Conservation (phyloP, 30 jellyfish, hydroid and myxozoan species). For the Sanderia malayensis region DNA sequence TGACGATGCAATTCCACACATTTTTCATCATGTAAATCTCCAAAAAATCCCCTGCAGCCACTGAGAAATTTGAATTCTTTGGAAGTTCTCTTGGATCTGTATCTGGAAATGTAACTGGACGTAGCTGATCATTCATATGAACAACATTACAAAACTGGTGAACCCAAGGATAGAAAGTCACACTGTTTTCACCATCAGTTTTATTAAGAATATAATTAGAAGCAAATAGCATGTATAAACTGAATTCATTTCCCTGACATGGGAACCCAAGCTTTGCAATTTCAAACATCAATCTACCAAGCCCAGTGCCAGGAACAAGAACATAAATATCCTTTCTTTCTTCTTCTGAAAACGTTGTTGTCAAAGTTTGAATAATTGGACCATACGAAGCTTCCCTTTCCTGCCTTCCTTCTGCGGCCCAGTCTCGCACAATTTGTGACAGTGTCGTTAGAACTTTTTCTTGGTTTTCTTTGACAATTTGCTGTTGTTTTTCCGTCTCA, state of each 20-base stretch:
- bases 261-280: slow-evolving; percentile 79
- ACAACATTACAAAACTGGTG: slow-evolving; percentile 83
- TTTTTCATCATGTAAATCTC: slow-evolving; percentile 66
- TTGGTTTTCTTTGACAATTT: slow-evolving; percentile 59
- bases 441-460: slow-evolving; percentile 90
- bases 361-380: slow-evolving; percentile 68
- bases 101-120: slow-evolving; percentile 89
- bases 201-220: slow-evolving; percentile 77
- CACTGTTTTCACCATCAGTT: slow-evolving; percentile 19
- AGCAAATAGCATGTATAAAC: slow-evolving; percentile 96
- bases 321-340: slow-evolving; percentile 46
- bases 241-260: slow-evolving; percentile 94
- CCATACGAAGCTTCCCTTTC: slow-evolving; percentile 77
- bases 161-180: slow-evolving; percentile 92
- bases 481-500: slow-evolving; percentile 8
- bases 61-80: slow-evolving; percentile 59
- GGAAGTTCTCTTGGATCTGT: slow-evolving; percentile 67
- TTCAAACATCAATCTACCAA: slow-evolving; percentile 94
- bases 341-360: slow-evolving; percentile 48
- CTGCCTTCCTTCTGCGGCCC: slow-evolving; percentile 90
- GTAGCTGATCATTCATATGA: slow-evolving; percentile 53
- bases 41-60: slow-evolving; percentile 99
- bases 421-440: slow-evolving; percentile 91
- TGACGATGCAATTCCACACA: slow-evolving; percentile 74
- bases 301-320: slow-evolving; percentile 98